Evolutionary conservation across 1,140 invertebrate species (phyloP), one percentile per base, ranked within the genome.

Genomic region (Andricus grossulariae): DNA sequence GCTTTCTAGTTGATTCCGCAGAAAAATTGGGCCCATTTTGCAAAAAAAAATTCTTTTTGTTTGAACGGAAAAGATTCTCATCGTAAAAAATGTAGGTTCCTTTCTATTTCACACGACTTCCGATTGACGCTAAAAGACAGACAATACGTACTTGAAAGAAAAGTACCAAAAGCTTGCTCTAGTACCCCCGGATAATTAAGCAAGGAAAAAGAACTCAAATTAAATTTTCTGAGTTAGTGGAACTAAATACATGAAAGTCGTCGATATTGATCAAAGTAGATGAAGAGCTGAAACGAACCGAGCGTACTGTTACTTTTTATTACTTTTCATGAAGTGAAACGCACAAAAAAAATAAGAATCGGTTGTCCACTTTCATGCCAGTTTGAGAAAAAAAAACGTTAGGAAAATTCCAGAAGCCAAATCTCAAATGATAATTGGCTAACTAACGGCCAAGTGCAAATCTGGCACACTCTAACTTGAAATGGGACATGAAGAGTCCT

Each of bases 281-380:
- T 60, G 77, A 74, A 25, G 3, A 66, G 57, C 19, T 12, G 39
- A 25, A 49, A 57, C 50, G 45, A 74, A 74, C 50, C 15, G 19
- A 6, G 73, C 19, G n/a, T 71, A 81, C 81, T 76, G 80, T 84
- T 83, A 79, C 57, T 80, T 83, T 84, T 84, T 80, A 83, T 71
- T 71, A 32, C 54, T 16, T 71, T 54, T 45, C 19, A 72, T 57
- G 57, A 11, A 55, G 51, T 66, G 25, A 66, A 66, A 45, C 39
- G 32, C 60, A 66, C n/a, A 25, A 66, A 66, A 60, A 32, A 66
- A 45, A 66, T 66, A 32, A 25, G 25, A 66, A 32, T 66, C 60
- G 15, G 25, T 6, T 66, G 60, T 66, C 32, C 32, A 39, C 60
- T 66, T 18, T 21, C 60, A 15, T 66, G 25, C n/a, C 57, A 66